Percentiles rank a stretch among this genome's conserved stretches.
phyloP scores from a whole-genome alignment of 2,888 invertebrate species.

The Tenthredo mesomela region DNA sequence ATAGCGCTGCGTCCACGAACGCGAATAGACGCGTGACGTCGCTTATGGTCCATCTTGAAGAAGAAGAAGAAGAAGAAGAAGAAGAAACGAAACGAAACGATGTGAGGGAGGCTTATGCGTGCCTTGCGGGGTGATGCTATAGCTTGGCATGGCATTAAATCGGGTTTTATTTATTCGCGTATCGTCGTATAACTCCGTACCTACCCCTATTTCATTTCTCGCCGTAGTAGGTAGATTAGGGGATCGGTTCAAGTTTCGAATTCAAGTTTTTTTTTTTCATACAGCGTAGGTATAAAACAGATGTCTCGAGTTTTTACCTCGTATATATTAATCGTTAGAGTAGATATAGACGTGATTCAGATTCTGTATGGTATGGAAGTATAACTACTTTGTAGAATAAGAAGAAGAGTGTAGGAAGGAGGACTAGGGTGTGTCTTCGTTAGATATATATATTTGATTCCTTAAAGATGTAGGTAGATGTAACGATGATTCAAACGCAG shows the following conservation, averaged over 20 bases:
- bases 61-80: slow-evolving; percentile 53
- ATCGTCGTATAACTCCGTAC: neutral
- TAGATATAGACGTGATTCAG: slow-evolving; percentile 19
- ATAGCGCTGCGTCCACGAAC: slow-evolving; percentile 73
- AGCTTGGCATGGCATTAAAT: neutral
- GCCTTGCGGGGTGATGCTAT: neutral
- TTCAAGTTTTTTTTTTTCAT: too few species aligned
- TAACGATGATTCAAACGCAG: neutral
- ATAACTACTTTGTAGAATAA: neutral
- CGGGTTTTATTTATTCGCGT: neutral
- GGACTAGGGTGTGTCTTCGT: neutral
- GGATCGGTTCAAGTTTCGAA: too few species aligned
- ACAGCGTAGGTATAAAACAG: neutral
- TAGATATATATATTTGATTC: neutral
- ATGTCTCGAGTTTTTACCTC: neutral
- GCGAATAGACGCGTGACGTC: slow-evolving; percentile 74
- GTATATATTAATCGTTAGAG: neutral
- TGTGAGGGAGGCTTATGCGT: neutral
- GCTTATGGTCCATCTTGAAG: slow-evolving; percentile 56
- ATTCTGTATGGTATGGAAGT: neutral
- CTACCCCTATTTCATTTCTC: too few species aligned
- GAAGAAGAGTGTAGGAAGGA: neutral
- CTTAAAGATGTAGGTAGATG: neutral
- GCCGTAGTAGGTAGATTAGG: too few species aligned
- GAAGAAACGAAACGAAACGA: neutral